These are phyloP conservation scores for Desmophyllum pertusum DNA, from an alignment of 92 coral and sea anemone species.

Conservation along the genomic window DNA sequence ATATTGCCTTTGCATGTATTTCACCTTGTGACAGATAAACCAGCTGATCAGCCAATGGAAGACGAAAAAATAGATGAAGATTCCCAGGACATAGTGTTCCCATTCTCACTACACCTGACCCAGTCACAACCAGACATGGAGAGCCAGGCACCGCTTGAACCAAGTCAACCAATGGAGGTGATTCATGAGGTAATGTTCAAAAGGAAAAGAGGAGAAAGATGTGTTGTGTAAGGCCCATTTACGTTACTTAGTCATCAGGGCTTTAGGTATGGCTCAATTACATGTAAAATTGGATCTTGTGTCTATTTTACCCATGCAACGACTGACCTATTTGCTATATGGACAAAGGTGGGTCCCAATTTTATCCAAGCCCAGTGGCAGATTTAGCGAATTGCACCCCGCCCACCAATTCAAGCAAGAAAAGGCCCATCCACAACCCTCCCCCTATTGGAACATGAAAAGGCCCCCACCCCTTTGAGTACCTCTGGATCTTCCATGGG, in stretches of 20 bases:
- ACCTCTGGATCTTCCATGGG: too few species aligned
- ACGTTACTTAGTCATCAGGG: too few species aligned
- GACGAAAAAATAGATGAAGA: conserved; percentile 39
- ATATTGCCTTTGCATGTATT: not conserved
- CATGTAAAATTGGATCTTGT: not conserved
- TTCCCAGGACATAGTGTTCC: conserved; percentile 49
- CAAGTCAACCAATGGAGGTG: conserved; percentile 1
- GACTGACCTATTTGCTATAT: not conserved
- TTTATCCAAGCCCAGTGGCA: too few species aligned
- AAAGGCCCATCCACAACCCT: too few species aligned
- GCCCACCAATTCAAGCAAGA: too few species aligned
- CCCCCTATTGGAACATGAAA: too few species aligned
- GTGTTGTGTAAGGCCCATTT: too few species aligned
- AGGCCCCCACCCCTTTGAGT: too few species aligned
- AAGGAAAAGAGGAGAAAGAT: not conserved
- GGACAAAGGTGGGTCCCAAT: not conserved
- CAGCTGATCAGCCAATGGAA: conserved; percentile 21
- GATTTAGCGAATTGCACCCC: too few species aligned
- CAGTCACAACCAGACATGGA: conserved; percentile 70
- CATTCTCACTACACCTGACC: conserved; percentile 74
- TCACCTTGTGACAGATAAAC: not conserved
- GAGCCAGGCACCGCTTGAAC: conserved; percentile 31
- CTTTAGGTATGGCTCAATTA: too few species aligned
- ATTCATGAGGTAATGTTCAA: not conserved
- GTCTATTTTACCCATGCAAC: not conserved